phyloP scores from a whole-genome alignment of 2,113 vertebrate genomes.

The Phasianus colchicus region DNA sequence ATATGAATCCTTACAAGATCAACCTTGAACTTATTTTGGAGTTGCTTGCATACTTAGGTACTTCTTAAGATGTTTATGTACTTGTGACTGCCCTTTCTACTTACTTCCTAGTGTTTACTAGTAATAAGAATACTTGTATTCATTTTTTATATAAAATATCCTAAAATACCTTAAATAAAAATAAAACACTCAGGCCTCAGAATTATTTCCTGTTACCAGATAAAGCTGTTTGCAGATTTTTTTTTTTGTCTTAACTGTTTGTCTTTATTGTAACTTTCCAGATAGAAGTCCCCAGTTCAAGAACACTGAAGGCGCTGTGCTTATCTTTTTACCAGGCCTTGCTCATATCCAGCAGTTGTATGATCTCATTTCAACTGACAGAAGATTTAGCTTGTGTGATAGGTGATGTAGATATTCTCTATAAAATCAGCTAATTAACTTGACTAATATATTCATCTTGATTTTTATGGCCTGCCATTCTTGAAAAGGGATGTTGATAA shows the following conservation, averaged over 20 bases:
- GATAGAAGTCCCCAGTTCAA: constrained; percentile 91
- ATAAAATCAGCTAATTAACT: neutral
- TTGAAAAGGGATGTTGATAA: neutral
- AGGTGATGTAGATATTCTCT: constrained; percentile 74
- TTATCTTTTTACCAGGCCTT: constrained; percentile 95
- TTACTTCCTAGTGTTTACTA: neutral
- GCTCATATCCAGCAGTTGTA: constrained; percentile 95
- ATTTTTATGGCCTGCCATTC: neutral
- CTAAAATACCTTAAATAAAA: neutral
- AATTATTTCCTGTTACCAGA: neutral
- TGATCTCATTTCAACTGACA: constrained; percentile 90
- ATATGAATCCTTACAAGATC: constrained; percentile 96
- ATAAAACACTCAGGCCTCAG: accelerated
- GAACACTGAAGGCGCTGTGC: constrained; percentile 87
- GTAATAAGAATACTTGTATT: neutral
- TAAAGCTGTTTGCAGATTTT: neutral
- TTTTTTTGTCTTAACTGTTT: neutral
- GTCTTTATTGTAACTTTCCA: constrained; percentile 60
- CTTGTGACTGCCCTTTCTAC: neutral
- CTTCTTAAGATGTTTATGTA: neutral
- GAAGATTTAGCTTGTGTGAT: constrained; percentile 87
- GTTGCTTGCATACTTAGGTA: constrained; percentile 90
- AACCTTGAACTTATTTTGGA: constrained; percentile 95
- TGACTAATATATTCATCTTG: neutral
- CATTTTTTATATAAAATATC: neutral